Base-by-base conservation (phyloP, 2,888 invertebrate species). In the Drosophila lutescens region DNA sequence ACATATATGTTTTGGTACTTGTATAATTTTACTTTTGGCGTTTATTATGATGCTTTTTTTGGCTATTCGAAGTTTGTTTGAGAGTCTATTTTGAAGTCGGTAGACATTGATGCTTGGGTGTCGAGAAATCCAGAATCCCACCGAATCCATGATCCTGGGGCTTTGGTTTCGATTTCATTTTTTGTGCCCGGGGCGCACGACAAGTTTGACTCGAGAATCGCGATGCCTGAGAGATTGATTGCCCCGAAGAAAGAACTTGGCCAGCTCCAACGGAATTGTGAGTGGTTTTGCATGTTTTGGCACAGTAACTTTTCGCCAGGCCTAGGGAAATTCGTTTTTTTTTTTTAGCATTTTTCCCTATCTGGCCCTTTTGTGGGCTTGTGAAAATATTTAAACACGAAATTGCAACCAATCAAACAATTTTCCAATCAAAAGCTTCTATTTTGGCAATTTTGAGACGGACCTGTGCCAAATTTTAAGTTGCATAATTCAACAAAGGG, bases 391-490 rank as follows among this genome's bases (percentile, higher is more conserved):
- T 85, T 85, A 88, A 85, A 88, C 80, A 75, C 86, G 85, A 83
- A 86, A 85, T 85, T 88, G 88, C 85, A 88, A 86, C 88, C 85
- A 85, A 85, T 85, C 85, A 85, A 85, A 85, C 85, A 85, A 85
- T 85, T 85, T 85, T 88, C 88, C 85, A 83, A 85, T 85, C 85
- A 85, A 86, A 86, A 85, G 86, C 84, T 78, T 77, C 86, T 74
- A 80, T 79, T 86, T 66, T 74, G 77, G 74, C 69, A 86, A 84
- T 88, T 86, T 80, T 80, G 77, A 80, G 76, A 74, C 76, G 76
- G 69, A 80, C 81, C 77, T 79, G 63, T 79, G 81, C 78, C 84
- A 70, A 86, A 76, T 88, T 88, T 86, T 79, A 88, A 81, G 88
- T 88, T 86, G 86, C 88, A 86, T 86, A 86, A 86, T 86, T 84